phyloP scores from a whole-genome alignment of 2,797 vertebrate species.

The Leptoclinus maculatus region DNA sequence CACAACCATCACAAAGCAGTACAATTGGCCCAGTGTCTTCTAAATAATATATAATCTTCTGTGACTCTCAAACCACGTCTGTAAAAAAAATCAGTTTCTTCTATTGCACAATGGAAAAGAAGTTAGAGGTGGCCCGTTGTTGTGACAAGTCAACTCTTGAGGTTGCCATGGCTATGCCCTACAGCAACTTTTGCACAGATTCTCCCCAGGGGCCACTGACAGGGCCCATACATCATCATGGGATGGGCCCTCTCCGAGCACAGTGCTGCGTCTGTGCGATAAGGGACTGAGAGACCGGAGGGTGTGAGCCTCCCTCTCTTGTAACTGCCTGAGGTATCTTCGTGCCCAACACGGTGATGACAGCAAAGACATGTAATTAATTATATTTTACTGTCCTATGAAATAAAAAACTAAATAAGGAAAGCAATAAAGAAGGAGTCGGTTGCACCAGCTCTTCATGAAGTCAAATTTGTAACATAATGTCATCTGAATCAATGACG shows the following conservation, averaged over 20 bases:
- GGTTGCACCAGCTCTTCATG: neutral
- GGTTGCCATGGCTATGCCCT: slow-evolving; percentile 66
- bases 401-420: neutral
- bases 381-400: slow-evolving; percentile 25
- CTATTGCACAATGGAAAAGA: slow-evolving; percentile 14
- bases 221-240: slow-evolving; percentile 75
- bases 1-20: neutral
- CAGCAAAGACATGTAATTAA: slow-evolving; percentile 20
- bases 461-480: neutral
- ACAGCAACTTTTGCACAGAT: slow-evolving; percentile 66
- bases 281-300: slow-evolving; percentile 50
- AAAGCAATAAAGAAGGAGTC: neutral
- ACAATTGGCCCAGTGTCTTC: slow-evolving; percentile 13
- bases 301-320: slow-evolving; percentile 32
- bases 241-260: slow-evolving; percentile 55
- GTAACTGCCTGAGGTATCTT: slow-evolving; percentile 43
- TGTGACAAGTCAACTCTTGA: slow-evolving; percentile 69
- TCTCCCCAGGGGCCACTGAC: slow-evolving; percentile 64
- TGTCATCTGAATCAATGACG: no score
- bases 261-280: slow-evolving; percentile 69
- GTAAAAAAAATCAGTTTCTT: slow-evolving; percentile 34
- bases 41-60: slow-evolving; percentile 29
- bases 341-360: slow-evolving; percentile 31
- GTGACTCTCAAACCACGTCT: slow-evolving; percentile 7
- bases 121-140: slow-evolving; percentile 60